Conservation (phyloP, 2,113 vertebrate species). For the Tachycineta bicolor region DNA sequence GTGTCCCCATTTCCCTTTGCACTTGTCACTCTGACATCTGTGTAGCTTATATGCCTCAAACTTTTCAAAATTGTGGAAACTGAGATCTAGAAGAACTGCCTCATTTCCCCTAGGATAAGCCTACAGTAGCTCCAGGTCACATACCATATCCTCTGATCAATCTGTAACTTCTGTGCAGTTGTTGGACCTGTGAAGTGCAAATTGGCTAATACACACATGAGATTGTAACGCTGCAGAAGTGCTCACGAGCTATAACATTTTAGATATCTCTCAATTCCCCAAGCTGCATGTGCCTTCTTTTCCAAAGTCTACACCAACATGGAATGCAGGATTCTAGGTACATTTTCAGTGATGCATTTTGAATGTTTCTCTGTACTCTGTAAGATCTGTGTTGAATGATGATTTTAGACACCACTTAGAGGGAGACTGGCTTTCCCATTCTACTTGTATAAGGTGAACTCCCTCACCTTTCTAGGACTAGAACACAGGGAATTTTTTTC, state of each 20-base stretch:
- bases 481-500: neutral
- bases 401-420: neutral
- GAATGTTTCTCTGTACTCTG: neutral
- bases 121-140: neutral
- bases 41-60: neutral
- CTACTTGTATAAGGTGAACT: neutral
- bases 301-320: neutral
- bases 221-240: neutral
- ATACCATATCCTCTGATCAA: neutral
- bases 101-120: neutral
- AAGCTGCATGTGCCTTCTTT: fast-evolving
- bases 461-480: neutral
- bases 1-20: neutral
- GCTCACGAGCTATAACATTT: neutral
- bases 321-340: neutral
- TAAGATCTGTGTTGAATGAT: neutral
- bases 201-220: neutral
- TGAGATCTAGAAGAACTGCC: neutral
- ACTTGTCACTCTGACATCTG: neutral
- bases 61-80: neutral
- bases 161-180: neutral
- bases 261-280: neutral
- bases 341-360: neutral
- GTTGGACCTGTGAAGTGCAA: neutral
- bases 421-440: neutral